Base-by-base conservation (phyloP, 2,888 invertebrate species). In the Cancer borealis region DNA sequence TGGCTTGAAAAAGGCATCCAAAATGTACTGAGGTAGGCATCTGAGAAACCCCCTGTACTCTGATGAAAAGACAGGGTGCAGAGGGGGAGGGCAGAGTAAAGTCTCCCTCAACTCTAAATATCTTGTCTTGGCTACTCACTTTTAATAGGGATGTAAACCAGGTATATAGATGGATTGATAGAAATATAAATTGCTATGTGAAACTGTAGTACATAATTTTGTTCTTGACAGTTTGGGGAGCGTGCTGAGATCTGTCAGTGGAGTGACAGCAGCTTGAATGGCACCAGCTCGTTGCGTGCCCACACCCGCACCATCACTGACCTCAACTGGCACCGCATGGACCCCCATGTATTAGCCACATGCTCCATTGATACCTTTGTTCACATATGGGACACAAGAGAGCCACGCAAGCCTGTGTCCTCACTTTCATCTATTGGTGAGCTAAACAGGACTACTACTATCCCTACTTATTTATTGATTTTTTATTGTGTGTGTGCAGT, bases 351-450 rank as follows among this genome's bases (percentile, higher is more conserved):
- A 90, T 96, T 98, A 94, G 98, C 99, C 12, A 98, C 99, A 88
- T 99, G 99, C 96, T 99, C 99, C 5, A 98, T 98, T 93, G 99
- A 99, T 96, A 98, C 99, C 84, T 99, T 98, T 96, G 98, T 99
- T 73, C 98, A 99, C 96, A 97, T 99, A 94, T 99, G 99, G 99
- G 99, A 99, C 96, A 97, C 98, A 92, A 97, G 99, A 96, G 99
- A 99, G 97, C 97, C 98, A 12, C 97, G 98, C 95, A 98, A 98
- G 96, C 99, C 99, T 30, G 97, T 98, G 21, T 96, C 98, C 89
- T 98, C 99, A 6, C 97, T 99, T 66, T 98, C 98, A 96, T 98
- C 99, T 96, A 98, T 99, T 96, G 98, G 98, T 98, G 97, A 89
- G 84, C 60, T 30, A 49, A 12, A 49, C 49, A 49, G 21, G 49